Percentiles rank a stretch among this genome's conserved stretches.
phyloP scores from a whole-genome alignment of 2,113 vertebrate genomes.

The Ceyx margarethae region DNA sequence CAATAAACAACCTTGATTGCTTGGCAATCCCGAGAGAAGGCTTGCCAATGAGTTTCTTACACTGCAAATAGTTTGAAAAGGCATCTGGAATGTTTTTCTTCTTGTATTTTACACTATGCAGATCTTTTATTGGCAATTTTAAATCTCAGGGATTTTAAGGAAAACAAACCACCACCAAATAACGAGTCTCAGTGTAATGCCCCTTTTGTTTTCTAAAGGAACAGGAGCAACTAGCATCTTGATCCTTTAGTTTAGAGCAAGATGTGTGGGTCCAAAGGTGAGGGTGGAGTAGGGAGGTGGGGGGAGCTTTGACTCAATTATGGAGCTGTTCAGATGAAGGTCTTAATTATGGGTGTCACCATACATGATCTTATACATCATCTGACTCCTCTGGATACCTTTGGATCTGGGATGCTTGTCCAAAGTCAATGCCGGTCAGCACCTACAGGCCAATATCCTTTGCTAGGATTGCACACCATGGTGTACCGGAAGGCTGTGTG shows the following conservation, averaged over 20 bases:
- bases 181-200: neutral
- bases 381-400: too few species aligned
- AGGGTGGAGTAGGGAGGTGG: neutral
- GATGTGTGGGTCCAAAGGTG: neutral
- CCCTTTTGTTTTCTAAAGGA: neutral
- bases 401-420: neutral
- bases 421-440: neutral
- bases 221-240: neutral
- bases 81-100: neutral
- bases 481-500: neutral
- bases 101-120: neutral
- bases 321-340: neutral
- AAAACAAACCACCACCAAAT: too few species aligned
- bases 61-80: neutral
- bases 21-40: neutral
- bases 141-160: conserved; percentile 1
- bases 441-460: neutral
- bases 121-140: neutral
- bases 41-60: neutral
- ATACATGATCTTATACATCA: neutral
- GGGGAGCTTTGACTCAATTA: neutral
- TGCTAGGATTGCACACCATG: rapidly evolving
- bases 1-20: too few species aligned
- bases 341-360: neutral
- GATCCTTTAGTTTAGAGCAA: neutral